phyloP scores from a whole-genome alignment of 2,888 invertebrate genomes.

The Calameuta idolon region DNA sequence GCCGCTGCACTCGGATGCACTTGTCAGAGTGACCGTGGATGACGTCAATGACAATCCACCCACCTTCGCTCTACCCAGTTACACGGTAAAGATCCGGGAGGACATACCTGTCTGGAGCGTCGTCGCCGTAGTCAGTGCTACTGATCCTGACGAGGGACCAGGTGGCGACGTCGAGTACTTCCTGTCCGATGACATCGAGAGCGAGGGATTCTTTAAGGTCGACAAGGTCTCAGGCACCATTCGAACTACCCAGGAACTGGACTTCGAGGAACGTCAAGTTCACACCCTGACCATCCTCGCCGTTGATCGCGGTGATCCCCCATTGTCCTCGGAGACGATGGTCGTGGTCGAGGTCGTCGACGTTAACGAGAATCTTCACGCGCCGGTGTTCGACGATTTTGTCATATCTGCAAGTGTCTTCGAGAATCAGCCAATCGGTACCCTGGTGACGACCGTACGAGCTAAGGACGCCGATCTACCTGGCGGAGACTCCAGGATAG shows the following conservation, averaged over 20 bases:
- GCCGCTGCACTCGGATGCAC: conserved; percentile 82
- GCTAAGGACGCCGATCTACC: conserved; percentile 86
- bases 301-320: conserved; percentile 86
- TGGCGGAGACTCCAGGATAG: conserved; percentile 84
- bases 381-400: conserved; percentile 86
- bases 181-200: conserved; percentile 76
- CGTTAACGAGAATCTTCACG: conserved; percentile 91
- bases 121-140: conserved; percentile 84
- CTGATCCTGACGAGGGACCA: conserved; percentile 86
- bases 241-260: conserved; percentile 80
- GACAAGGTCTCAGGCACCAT: conserved; percentile 89
- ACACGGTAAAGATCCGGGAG: conserved; percentile 86
- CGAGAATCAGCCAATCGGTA: conserved; percentile 85
- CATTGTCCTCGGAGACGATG: conserved; percentile 82
- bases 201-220: conserved; percentile 82
- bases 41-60: conserved; percentile 94
- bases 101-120: conserved; percentile 91
- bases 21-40: conserved; percentile 84
- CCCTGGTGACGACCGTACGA: conserved; percentile 80
- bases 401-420: conserved; percentile 80
- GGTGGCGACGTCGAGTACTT: conserved; percentile 86
- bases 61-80: conserved; percentile 80
- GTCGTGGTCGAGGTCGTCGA: conserved; percentile 90
- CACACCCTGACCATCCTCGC: conserved; percentile 90
- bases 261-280: conserved; percentile 91